A percentile compares a stretch with the other conserved stretches of the same genome.
Evolutionary conservation across 2,888 invertebrate genomes (phyloP).

Genomic region (Morpho deidamia): DNA sequence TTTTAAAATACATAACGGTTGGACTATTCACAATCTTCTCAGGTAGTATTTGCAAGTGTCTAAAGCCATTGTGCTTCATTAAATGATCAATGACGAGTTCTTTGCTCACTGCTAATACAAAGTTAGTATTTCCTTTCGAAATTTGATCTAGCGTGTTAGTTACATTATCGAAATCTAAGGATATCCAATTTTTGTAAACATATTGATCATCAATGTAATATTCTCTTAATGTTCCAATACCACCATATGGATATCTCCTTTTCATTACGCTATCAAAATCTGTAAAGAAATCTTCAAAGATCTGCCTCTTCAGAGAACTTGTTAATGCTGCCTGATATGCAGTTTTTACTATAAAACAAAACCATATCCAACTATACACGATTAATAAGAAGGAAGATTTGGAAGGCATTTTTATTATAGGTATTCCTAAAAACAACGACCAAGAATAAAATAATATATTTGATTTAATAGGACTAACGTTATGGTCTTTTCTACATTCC

Average conservation of each 20-base stretch:
- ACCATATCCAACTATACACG: conserved; percentile 48
- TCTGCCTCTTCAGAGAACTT: conserved; percentile 37
- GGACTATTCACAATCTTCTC: conserved; percentile 50
- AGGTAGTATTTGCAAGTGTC: conserved; percentile 44
- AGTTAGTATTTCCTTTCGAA: conserved; percentile 37
- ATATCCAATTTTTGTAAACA: conserved; percentile 41
- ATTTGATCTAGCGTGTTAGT: conserved; percentile 34
- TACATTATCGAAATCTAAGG: conserved; percentile 26
- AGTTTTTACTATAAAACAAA: conserved; percentile 43
- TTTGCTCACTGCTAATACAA: conserved; percentile 45
- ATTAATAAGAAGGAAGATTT: conserved; percentile 33
- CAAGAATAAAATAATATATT: conserved; percentile 50
- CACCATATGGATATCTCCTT: conserved; percentile 40
- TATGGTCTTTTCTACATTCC: conserved; percentile 29
- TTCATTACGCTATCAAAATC: conserved; percentile 37
- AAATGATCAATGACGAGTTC: conserved; percentile 38
- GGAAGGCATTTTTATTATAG: conserved; percentile 36
- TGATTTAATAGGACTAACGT: conserved; percentile 33
- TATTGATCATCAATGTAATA: conserved; percentile 40
- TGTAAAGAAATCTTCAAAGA: conserved; percentile 32
- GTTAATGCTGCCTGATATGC: conserved; percentile 50
- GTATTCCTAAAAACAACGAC: conserved; percentile 45
- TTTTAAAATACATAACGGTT: conserved; percentile 45
- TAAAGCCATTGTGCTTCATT: background rate
- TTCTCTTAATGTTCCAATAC: conserved; percentile 35